These are phyloP conservation scores for Clivina fossor DNA, from an alignment of 2,888 invertebrate species.

Conservation along the genomic window DNA sequence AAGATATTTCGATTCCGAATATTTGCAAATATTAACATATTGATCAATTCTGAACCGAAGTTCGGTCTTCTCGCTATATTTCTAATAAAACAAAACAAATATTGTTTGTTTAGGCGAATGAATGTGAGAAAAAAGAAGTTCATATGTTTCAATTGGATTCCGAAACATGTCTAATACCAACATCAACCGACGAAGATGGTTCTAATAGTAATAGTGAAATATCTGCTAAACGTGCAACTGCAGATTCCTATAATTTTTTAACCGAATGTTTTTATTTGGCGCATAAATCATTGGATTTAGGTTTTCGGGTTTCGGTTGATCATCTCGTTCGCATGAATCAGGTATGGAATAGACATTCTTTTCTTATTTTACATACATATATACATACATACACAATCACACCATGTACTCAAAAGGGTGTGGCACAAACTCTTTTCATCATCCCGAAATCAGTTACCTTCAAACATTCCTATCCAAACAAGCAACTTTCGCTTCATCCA, in stretches of 20 bases:
- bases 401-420: no score
- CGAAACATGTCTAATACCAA: conserved; percentile 81
- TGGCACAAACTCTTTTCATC: no score
- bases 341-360: conserved; percentile 45
- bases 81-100: no score
- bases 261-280: conserved; percentile 91
- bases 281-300: conserved; percentile 82
- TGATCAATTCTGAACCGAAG: no score
- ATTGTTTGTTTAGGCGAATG: conserved; percentile 59
- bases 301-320: conserved; percentile 69
- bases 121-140: conserved; percentile 63
- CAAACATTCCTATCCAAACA: no score
- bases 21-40: no score
- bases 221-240: conserved; percentile 57
- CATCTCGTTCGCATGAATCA: conserved; percentile 67
- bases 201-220: conserved; percentile 51
- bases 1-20: no score
- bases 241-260: conserved; percentile 73
- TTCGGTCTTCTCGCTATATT: no score
- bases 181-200: conserved; percentile 58
- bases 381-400: no score
- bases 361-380: no score
- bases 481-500: no score
- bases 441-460: no score
- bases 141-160: conserved; percentile 69